phyloP scores from a whole-genome alignment of 2,888 invertebrate genomes.

The Melanotus villosus region DNA sequence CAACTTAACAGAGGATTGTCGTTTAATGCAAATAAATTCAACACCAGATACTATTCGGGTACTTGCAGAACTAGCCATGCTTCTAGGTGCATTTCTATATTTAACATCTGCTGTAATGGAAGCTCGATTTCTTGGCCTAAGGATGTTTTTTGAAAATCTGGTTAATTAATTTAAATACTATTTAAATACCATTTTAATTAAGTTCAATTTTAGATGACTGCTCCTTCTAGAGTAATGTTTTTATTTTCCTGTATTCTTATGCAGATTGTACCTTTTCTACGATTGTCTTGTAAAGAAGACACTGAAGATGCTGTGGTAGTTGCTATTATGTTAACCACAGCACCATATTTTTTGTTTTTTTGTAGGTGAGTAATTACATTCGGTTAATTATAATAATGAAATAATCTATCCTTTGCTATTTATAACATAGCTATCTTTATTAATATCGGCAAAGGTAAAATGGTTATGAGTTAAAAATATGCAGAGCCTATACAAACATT shows the following conservation, averaged over 20 bases:
- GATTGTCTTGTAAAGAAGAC: conserved; percentile 87
- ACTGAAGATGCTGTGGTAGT: conserved; percentile 94
- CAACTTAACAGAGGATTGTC: conserved; percentile 79
- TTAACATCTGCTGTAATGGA: conserved; percentile 88
- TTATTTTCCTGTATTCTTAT: conserved; percentile 92
- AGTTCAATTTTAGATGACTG: conserved; percentile 79
- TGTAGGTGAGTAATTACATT: conserved; percentile 78
- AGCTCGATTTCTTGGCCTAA: conserved; percentile 90
- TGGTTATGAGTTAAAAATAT: too few species aligned
- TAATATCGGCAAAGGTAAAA: too few species aligned
- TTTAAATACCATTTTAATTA: too few species aligned
- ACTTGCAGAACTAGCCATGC: conserved; percentile 82
- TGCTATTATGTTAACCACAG: conserved; percentile 94
- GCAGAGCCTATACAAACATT: too few species aligned
- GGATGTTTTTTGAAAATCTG: conserved; percentile 96
- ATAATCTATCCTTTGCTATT: too few species aligned
- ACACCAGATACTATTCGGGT: conserved; percentile 79
- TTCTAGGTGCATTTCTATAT: conserved; percentile 88
- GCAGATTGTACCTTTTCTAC: conserved; percentile 86
- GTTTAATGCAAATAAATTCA: conserved; percentile 77
- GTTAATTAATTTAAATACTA: conserved; percentile 70
- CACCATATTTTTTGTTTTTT: conserved; percentile 97
- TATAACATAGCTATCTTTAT: too few species aligned
- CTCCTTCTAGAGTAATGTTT: conserved; percentile 94
- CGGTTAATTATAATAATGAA: too few species aligned